Evolutionary conservation across 2,113 vertebrate species (phyloP).

Genomic region (Ploceus nigricollis): DNA sequence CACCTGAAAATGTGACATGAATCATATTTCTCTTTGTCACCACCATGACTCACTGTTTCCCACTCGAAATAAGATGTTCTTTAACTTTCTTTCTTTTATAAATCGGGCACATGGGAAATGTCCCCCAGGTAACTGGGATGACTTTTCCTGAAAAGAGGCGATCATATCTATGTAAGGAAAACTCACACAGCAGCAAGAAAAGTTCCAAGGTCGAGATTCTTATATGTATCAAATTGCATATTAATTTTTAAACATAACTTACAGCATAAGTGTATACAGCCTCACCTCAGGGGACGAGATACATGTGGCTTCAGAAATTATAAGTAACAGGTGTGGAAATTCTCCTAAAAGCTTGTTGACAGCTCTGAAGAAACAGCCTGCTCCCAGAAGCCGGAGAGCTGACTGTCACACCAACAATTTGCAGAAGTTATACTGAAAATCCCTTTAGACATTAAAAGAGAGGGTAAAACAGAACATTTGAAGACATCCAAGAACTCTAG

Average conservation of each 20-base stretch:
- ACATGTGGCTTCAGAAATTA: neutral
- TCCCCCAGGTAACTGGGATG: neutral
- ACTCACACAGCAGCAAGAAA: neutral
- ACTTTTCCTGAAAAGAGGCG: neutral
- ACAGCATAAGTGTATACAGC: neutral
- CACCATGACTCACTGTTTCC: neutral
- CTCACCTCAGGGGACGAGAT: neutral
- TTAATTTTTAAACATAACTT: neutral
- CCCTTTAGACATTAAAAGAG: neutral
- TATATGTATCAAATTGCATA: neutral
- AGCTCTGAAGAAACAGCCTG: neutral
- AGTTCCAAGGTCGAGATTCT: neutral
- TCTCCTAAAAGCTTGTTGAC: neutral
- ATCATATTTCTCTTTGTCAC: constrained; percentile 52
- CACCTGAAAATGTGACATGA: constrained; percentile 32
- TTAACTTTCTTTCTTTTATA: neutral
- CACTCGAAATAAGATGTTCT: neutral
- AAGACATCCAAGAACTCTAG: neutral
- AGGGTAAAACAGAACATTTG: neutral
- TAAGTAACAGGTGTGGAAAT: constrained; percentile 20
- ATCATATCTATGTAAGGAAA: neutral
- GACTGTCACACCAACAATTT: neutral
- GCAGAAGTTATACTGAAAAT: neutral
- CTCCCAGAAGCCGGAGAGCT: neutral
- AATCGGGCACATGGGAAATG: neutral